Evolutionary conservation across 2,888 invertebrate species (phyloP).

Genomic region (Criorhina ranunculi): DNA sequence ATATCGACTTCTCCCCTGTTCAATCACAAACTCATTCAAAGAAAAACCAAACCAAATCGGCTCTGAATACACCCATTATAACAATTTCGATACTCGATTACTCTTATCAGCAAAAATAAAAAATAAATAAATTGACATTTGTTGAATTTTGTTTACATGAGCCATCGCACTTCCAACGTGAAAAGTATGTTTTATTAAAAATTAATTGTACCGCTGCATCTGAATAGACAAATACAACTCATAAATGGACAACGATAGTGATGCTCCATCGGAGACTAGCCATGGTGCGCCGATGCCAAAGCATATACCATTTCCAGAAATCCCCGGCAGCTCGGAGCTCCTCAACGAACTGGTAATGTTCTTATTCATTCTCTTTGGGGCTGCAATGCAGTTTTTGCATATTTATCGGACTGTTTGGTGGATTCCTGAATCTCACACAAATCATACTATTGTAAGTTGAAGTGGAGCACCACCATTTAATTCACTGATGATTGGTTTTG

Average conservation of each 20-base stretch:
- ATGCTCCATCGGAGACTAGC: conserved; percentile 55
- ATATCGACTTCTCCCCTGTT: too few relatives aligned
- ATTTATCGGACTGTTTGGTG: conserved; percentile 98
- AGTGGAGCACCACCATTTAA: neutral
- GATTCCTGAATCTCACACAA: conserved; percentile 96
- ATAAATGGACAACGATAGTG: conserved; percentile 70
- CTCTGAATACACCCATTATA: neutral
- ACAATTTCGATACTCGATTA: conserved; percentile 18
- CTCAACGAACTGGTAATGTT: conserved; percentile 94
- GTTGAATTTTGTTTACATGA: conserved; percentile 47
- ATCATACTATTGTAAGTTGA: conserved; percentile 92
- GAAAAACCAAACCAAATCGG: neutral
- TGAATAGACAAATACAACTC: neutral
- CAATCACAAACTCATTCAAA: too few relatives aligned
- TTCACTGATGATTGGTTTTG: neutral
- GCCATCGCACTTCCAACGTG: neutral
- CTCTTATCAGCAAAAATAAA: conserved; percentile 11
- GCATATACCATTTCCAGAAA: conserved; percentile 92
- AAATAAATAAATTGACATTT: conserved; percentile 36
- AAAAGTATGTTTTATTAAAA: conserved; percentile 3
- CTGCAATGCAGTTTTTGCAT: conserved; percentile 96
- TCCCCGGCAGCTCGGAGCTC: conserved; percentile 92
- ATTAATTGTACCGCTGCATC: neutral
- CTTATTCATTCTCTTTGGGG: conserved; percentile 90
- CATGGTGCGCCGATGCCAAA: conserved; percentile 86